phyloP scores from a whole-genome alignment of 2,797 vertebrate genomes.

The Nyctibius grandis region DNA sequence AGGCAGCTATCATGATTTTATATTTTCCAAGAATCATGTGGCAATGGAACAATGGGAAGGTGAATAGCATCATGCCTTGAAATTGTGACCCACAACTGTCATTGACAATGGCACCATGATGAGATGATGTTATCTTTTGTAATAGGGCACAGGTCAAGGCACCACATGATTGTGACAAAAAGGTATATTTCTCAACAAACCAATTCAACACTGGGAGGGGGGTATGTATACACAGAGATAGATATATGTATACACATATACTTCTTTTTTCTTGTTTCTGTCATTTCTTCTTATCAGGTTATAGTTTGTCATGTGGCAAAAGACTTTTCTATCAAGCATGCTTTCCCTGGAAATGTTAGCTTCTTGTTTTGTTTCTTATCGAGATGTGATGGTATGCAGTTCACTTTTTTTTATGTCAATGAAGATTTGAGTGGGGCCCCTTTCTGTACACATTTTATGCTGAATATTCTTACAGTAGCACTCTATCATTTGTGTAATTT shows the following conservation, averaged over 20 bases:
- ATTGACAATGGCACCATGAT: not conserved
- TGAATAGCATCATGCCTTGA: not conserved
- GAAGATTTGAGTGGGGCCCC: not conserved
- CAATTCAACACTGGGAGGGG: accelerated
- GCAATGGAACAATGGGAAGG: not conserved
- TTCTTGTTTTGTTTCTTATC: not conserved
- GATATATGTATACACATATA: too few species aligned
- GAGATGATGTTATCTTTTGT: not conserved
- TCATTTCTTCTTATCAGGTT: not conserved
- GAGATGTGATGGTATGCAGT: not conserved
- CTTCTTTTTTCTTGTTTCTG: not conserved
- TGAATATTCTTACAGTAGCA: not conserved
- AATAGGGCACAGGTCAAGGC: not conserved
- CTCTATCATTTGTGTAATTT: not conserved
- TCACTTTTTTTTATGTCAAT: not conserved
- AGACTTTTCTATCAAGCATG: not conserved
- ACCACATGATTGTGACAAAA: not conserved
- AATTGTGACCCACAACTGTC: not conserved
- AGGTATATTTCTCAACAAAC: not conserved
- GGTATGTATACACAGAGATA: accelerated
- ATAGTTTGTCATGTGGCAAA: not conserved
- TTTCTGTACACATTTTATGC: not conserved
- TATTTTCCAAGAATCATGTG: not conserved
- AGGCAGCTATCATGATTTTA: not conserved
- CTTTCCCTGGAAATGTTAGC: not conserved